Evolutionary conservation across 37 sponge, comb jelly and placozoan species (phyloP).

Genomic region (Cliona cf. orientalis): DNA sequence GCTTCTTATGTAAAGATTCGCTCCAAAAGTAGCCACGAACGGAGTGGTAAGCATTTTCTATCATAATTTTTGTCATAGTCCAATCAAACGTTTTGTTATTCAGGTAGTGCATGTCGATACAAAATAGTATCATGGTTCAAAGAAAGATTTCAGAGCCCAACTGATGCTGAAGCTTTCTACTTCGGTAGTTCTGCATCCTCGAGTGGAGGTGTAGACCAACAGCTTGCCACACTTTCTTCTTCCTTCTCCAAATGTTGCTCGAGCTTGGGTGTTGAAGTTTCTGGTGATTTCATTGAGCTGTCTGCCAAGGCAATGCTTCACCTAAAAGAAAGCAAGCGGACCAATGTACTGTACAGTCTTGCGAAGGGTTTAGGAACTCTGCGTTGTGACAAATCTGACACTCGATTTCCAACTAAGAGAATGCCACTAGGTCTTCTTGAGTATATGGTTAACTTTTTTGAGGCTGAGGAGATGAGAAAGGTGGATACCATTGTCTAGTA

Average conservation of each 20-base stretch:
- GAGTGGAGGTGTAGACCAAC: not conserved
- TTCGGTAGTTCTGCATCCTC: not conserved
- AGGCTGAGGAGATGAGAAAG: slow-evolving; percentile 9
- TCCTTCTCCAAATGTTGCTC: not conserved
- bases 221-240: not conserved
- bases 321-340: not conserved
- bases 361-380: slow-evolving; percentile 10
- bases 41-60: not conserved
- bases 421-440: slow-evolving; percentile 51
- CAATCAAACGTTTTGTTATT: not conserved
- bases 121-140: not conserved
- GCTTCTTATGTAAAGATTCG: not conserved
- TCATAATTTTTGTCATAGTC: not conserved
- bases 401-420: slow-evolving; percentile 17
- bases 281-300: slow-evolving; percentile 25
- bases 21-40: not conserved
- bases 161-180: slow-evolving; percentile 17
- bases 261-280: not conserved
- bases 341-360: slow-evolving; percentile 25
- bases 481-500: too few species aligned
- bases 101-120: slow-evolving; percentile 23
- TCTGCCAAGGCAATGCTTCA: slow-evolving; percentile 8
- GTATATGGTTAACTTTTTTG: slow-evolving; percentile 41
- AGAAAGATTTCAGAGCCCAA: slow-evolving; percentile 1
- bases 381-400: slow-evolving; percentile 8